phyloP scores from a whole-genome alignment of 2,797 vertebrate species.

The Setipinna tenuifilis region DNA sequence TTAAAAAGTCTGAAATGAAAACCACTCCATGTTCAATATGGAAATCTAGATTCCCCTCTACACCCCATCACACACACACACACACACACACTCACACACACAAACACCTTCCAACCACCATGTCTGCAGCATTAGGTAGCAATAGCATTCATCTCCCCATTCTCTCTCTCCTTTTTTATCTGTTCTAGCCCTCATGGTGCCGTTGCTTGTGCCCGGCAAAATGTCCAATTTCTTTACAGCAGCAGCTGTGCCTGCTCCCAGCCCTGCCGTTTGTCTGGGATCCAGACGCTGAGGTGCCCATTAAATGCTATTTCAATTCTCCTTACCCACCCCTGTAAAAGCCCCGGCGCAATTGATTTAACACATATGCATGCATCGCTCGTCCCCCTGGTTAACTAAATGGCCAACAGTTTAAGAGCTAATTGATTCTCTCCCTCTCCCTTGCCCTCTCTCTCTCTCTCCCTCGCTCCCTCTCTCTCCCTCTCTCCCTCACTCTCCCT shows the following conservation, averaged over 20 bases:
- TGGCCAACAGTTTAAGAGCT: slow-evolving; percentile 80
- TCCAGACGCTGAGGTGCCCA: slow-evolving; percentile 49
- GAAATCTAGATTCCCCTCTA: background rate
- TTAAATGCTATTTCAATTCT: slow-evolving; percentile 62
- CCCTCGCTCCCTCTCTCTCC: background rate
- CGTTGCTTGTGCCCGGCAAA: slow-evolving; percentile 1
- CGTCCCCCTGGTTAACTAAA: slow-evolving; percentile 75
- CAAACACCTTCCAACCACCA: background rate
- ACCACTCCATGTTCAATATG: background rate
- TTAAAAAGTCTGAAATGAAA: background rate
- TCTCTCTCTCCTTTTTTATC: background rate
- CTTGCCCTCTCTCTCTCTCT: slow-evolving; percentile 25
- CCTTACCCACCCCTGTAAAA: slow-evolving; percentile 58
- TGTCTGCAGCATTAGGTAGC: background rate
- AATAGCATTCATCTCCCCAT: background rate
- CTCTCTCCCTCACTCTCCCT: slow-evolving; percentile 40
- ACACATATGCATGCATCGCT: slow-evolving; percentile 71
- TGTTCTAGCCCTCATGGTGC: background rate
- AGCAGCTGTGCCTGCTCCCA: background rate
- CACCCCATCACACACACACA: background rate
- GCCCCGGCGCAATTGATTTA: slow-evolving; percentile 64
- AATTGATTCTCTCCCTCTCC: slow-evolving; percentile 72
- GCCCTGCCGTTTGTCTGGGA: slow-evolving; percentile 35
- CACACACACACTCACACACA: background rate
- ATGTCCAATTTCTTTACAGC: slow-evolving; percentile 14